Evolutionary conservation across 2,888 invertebrate species (phyloP), one percentile per base, ranked within the genome.

Genomic region (Aelia acuminata): DNA sequence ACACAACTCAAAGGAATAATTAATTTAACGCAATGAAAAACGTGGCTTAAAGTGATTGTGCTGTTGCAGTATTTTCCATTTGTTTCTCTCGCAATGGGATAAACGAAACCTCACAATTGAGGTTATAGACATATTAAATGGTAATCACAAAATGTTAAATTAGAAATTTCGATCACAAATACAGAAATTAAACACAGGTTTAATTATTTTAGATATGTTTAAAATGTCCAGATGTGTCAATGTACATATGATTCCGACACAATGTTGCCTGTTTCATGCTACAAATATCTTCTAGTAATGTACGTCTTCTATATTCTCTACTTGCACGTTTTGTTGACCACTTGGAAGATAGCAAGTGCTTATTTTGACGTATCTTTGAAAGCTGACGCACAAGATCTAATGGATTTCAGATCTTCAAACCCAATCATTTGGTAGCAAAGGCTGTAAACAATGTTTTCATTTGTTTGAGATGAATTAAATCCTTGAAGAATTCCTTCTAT

Each of bases 191-290:
- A n/a, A n/a, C n/a, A n/a, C n/a, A 50, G 5, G 3, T 50, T 50
- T 50, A 50, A 3, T 50, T 50, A 18, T n/a, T n/a, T 53, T 53
- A 22, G n/a, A 53, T 53, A 53, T 7, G 20, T 20, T 20, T 49
- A 1, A 49, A 49, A 53, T 4, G 5, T 53, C 22, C 53, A 53
- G 22, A 53, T 53, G 53, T 53, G 1, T 53, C 22, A 7, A 15
- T 63, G 15, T 26, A 57, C 57, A 70, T 70, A 70, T 70, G 63
- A 35, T 70, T 70, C 20, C 5, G 31, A 35, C n/a, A 43, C 15
- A 10, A 80, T 80, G 80, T 80, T 80, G 43, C 80, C 80, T n/a
- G 3, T 80, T 0, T 80, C 80, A 47, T n/a, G 80, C 47, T 80
- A 47, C 20, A 39, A 43, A 43, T 47, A 4, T 2, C n/a, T 80